These are phyloP conservation scores for Pilophorus perplexus DNA, from an alignment of 2,888 invertebrate genomes.

Conservation along the genomic window DNA sequence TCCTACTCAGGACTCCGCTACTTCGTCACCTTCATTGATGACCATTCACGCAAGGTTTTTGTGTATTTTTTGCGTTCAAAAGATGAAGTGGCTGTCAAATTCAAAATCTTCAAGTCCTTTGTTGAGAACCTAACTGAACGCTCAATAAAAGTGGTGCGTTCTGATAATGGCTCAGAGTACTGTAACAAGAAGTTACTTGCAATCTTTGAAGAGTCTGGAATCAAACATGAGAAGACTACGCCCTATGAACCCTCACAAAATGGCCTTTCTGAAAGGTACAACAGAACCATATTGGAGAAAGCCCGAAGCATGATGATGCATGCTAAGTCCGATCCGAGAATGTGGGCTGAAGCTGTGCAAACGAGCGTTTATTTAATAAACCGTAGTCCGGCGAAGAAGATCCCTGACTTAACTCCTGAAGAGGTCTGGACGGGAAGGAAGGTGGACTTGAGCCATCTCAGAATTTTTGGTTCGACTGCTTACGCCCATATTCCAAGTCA, in stretches of 20 bases:
- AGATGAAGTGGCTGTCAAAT: neutral
- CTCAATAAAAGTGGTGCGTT: constrained; percentile 15
- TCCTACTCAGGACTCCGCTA: constrained; percentile 40
- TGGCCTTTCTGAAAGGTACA: constrained; percentile 32
- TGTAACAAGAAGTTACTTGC: constrained; percentile 13
- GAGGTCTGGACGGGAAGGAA: no score
- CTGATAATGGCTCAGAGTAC: constrained; percentile 16
- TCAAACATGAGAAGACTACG: constrained; percentile 27
- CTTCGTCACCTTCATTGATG: constrained; percentile 15
- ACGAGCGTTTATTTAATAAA: constrained; percentile 51
- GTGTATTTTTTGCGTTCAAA: constrained; percentile 17
- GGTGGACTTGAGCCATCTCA: constrained; percentile 30
- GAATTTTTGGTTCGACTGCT: constrained; percentile 41
- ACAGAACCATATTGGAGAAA: constrained; percentile 46
- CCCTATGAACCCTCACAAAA: constrained; percentile 22
- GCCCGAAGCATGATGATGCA: constrained; percentile 49
- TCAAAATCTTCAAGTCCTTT: constrained; percentile 46
- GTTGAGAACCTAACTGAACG: neutral
- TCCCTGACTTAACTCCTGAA: constrained; percentile 28
- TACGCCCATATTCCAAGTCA: constrained; percentile 10
- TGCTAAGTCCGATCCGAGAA: constrained; percentile 44
- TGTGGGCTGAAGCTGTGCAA: constrained; percentile 47
- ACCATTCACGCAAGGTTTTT: constrained; percentile 22
- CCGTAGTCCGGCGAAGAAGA: constrained; percentile 27
- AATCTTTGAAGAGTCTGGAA: constrained; percentile 25